These are phyloP conservation scores for Agapornis roseicollis DNA, from an alignment of 2,113 vertebrate species.

Conservation along the genomic window DNA sequence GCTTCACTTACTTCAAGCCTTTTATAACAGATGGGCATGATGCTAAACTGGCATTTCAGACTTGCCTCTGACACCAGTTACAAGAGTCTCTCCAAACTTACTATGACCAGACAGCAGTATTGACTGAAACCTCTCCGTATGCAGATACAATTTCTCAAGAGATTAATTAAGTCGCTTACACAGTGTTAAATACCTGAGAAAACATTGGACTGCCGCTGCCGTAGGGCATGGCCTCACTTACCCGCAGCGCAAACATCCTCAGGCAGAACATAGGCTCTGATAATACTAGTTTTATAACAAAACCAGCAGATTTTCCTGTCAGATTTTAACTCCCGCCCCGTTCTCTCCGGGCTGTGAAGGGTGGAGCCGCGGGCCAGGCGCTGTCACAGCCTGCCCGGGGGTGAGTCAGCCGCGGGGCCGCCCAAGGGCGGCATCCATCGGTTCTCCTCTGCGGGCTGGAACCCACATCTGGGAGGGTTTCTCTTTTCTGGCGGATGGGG, in stretches of 20 bases:
- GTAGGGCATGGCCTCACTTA: neutral
- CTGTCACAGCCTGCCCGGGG: neutral
- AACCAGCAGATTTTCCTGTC: neutral
- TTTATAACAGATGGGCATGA: neutral
- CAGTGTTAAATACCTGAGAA: neutral
- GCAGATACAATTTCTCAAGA: neutral
- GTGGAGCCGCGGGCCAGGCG: neutral
- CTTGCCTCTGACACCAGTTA: neutral
- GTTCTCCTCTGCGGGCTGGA: neutral
- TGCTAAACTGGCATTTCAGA: neutral
- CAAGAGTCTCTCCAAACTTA: neutral
- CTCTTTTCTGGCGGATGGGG: too few relatives aligned
- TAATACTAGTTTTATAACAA: neutral
- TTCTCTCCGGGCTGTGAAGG: neutral
- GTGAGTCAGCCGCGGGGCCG: neutral
- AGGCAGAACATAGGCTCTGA: neutral
- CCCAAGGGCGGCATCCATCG: neutral
- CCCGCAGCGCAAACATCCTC: neutral
- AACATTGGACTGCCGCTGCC: neutral
- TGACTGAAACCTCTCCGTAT: neutral
- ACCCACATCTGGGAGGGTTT: fast-evolving
- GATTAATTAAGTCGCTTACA: neutral
- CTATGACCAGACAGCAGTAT: neutral
- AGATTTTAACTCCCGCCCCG: too few relatives aligned
- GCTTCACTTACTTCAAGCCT: neutral